A percentile compares a stretch with the other conserved stretches of the same genome.
Conservation (phyloP, 1,140 invertebrate species). For the Drosophila repleta region DNA sequence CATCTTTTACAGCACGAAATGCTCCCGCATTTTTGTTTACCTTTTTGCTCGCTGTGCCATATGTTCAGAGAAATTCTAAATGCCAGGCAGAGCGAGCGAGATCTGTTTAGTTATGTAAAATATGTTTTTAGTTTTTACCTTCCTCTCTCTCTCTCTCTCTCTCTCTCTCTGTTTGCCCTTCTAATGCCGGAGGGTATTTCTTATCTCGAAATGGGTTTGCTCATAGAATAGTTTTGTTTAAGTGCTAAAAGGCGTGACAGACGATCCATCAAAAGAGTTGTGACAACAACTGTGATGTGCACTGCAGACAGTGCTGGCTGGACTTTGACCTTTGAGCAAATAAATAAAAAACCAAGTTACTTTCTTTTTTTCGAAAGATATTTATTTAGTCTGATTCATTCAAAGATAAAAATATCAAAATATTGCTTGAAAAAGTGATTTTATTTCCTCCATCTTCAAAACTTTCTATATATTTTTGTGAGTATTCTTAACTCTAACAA, state of each 20-base stretch:
- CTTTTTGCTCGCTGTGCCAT: constrained; percentile 31
- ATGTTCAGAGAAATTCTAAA: constrained; percentile 17
- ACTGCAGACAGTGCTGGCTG: neutral
- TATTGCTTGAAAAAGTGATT: too few relatives aligned
- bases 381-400: too few relatives aligned
- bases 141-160: neutral
- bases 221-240: neutral
- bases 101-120: constrained; percentile 31
- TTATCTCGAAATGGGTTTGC: constrained; percentile 15
- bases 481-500: too few relatives aligned
- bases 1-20: constrained; percentile 44
- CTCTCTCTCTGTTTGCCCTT: constrained; percentile 1
- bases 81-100: constrained; percentile 1
- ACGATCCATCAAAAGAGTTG: constrained; percentile 27
- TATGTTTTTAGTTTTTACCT: constrained; percentile 6
- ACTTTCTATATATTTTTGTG: too few relatives aligned
- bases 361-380: too few relatives aligned
- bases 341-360: neutral
- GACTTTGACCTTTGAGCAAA: constrained; percentile 29
- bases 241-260: constrained; percentile 19
- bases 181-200: constrained; percentile 6
- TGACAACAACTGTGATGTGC: neutral
- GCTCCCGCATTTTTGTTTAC: constrained; percentile 48
- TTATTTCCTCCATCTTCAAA: too few relatives aligned
- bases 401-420: too few relatives aligned